phyloP scores from a whole-genome alignment of 2,113 vertebrate genomes.

The Hippoglossus stenolepis region DNA sequence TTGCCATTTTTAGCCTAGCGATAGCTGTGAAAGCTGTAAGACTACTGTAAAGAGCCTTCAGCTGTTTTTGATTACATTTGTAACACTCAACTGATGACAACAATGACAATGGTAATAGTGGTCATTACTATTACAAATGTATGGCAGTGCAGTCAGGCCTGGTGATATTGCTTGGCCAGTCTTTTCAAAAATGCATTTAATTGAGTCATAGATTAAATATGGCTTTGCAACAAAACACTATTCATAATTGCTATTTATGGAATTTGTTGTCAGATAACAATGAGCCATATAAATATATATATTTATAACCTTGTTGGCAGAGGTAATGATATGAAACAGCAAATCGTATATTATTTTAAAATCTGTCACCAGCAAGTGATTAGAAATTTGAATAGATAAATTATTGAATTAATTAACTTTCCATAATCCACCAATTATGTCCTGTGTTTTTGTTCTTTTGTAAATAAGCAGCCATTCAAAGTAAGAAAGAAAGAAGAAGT shows the following conservation, averaged over 20 bases:
- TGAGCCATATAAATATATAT: no score
- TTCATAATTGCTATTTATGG: neutral
- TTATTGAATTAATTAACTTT: no score
- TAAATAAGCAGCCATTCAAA: neutral
- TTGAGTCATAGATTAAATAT: neutral
- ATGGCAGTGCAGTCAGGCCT: no score
- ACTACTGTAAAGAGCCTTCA: neutral
- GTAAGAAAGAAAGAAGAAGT: no score
- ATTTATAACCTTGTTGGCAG: no score
- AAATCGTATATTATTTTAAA: neutral
- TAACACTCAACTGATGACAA: neutral
- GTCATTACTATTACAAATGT: no score
- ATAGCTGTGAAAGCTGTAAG: neutral
- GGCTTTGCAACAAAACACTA: no score
- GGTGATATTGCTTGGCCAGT: no score
- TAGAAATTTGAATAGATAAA: neutral
- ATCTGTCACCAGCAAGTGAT: neutral
- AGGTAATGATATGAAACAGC: neutral
- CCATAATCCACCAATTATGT: no score
- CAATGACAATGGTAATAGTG: no score
- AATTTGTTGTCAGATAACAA: neutral
- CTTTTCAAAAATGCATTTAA: neutral
- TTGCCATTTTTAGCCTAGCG: neutral
- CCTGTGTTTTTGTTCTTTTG: neutral
- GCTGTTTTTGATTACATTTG: neutral